These are phyloP conservation scores for Samia ricini DNA, from an alignment of 1,140 invertebrate species.

Conservation along the genomic window DNA sequence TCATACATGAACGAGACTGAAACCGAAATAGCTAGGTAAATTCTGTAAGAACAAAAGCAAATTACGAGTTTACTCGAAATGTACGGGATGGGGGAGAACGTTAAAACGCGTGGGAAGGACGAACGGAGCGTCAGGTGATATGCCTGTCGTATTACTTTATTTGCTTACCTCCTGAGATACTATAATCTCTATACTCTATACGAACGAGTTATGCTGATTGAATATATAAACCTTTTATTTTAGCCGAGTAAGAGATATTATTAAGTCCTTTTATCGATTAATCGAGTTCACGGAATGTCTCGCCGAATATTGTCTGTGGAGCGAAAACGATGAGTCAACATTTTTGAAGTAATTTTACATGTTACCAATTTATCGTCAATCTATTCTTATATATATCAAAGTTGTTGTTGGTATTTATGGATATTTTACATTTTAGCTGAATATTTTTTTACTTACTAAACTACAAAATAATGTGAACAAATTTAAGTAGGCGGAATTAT, in stretches of 20 bases:
- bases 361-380: conserved; percentile 4
- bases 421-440: background rate
- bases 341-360: conserved; percentile 11
- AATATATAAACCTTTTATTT: conserved; percentile 57
- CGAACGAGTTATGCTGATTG: conserved; percentile 40
- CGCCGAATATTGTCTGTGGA: conserved; percentile 17
- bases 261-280: conserved; percentile 12
- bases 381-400: background rate
- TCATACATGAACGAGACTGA: conserved; percentile 39
- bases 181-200: conserved; percentile 50
- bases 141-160: conserved; percentile 51
- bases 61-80: conserved; percentile 49
- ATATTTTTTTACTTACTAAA: too few relatives aligned
- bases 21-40: conserved; percentile 55
- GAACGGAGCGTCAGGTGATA: conserved; percentile 49
- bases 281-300: conserved; percentile 18
- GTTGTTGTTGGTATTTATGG: background rate
- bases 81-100: conserved; percentile 34
- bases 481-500: background rate
- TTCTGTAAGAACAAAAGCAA: conserved; percentile 61
- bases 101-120: conserved; percentile 57
- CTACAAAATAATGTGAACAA: too few relatives aligned
- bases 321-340: conserved; percentile 15
- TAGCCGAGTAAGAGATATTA: conserved; percentile 42
- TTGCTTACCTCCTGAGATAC: conserved; percentile 50